Evolutionary conservation across 2,797 vertebrate genomes (phyloP), one percentile per base, ranked within the genome.

Genomic region (Tenualosa thibaudeaui): DNA sequence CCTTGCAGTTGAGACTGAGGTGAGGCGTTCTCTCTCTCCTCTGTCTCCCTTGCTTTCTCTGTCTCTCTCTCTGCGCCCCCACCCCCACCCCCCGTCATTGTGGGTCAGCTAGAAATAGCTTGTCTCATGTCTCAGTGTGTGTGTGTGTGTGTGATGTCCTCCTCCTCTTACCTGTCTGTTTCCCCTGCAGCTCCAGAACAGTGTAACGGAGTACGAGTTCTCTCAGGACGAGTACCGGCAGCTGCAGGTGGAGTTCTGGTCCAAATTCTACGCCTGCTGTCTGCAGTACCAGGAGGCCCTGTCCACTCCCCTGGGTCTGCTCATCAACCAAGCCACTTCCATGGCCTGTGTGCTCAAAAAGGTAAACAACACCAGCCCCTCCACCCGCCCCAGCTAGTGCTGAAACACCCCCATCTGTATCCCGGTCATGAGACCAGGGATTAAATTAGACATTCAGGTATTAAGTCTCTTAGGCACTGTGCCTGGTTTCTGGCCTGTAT

Each of bases 241-340:
- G 90, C 94, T 99, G 81, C 97, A 99, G 88, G 95, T 97, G 89
- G 97, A 98, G 89, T 98, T 97, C 92, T 99, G 98, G 98, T 97
- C 97, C 86, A 97, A 96, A 92, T 98, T 99, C 88, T 98, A 99
- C 0, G 96, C 96, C 86, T 98, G 97, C 89, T 98, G 97, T 87
- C 94, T 99, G 40, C 97, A 99, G 91, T 99, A 99, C 88, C 98
- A 99, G 89, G 97, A 99, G 90, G 96, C 94, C 0, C 93, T 98
- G 86, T 96, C 96, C 0, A 91, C 93, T 0, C 97, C 98, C 0
- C 94, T 99, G 40, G 97, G 96, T 0, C 92, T 99, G 26, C 96
- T 95, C 0, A 90, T 98, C 86, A 97, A 95, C 87, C 93, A 93
- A 0, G 91, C 95, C 89, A 97, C 95, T 0, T 90, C 90, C 82